phyloP scores from a whole-genome alignment of 2,888 invertebrate genomes.

The Amblyjoppa proteus region DNA sequence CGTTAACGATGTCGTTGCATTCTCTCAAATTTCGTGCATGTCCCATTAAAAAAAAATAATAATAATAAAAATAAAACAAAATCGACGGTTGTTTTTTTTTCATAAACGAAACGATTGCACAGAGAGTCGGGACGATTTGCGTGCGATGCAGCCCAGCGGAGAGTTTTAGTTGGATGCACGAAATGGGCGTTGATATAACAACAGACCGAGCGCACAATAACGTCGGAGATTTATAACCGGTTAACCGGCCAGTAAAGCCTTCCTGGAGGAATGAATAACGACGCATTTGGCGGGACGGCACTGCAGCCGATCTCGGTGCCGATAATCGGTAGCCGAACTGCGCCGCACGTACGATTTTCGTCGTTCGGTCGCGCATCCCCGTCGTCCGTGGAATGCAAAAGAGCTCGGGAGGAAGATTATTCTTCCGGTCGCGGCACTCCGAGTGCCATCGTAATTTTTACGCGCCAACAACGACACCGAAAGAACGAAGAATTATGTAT shows the following conservation, averaged over 20 bases:
- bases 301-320: conserved; percentile 40
- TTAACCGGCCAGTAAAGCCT: conserved; percentile 73
- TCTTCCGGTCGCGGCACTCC: conserved; percentile 6
- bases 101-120: not conserved
- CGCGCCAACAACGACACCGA: not conserved
- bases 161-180: not conserved
- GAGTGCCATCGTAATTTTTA: not conserved
- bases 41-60: not conserved
- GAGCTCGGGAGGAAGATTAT: not conserved
- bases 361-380: not conserved
- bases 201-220: not conserved
- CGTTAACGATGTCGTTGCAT: conserved; percentile 27
- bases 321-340: conserved; percentile 32
- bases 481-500: not conserved
- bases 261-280: conserved; percentile 77
- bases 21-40: not conserved
- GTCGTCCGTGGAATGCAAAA: not conserved
- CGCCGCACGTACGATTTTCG: conserved; percentile 5
- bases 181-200: conserved; percentile 18
- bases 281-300: conserved; percentile 76
- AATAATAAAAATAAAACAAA: not conserved
- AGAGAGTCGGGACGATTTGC: not conserved
- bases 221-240: conserved; percentile 76
- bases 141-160: not conserved
- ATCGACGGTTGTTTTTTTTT: not conserved